A percentile compares a stretch with the other conserved stretches of the same genome.
Evolutionary conservation across 1,140 invertebrate genomes (phyloP).

Genomic region (Antheraea mylitta): DNA sequence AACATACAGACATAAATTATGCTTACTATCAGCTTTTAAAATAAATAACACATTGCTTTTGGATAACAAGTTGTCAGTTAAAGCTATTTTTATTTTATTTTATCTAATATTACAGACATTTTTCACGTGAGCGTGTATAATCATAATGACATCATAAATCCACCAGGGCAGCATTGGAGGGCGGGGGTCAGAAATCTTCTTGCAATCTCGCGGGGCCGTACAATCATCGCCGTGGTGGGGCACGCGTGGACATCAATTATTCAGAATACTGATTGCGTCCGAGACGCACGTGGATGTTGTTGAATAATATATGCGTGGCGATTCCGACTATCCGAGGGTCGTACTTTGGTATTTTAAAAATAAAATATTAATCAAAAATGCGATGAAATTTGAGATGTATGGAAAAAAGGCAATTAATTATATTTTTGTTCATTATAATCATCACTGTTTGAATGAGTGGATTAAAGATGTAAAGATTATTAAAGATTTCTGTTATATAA

Average conservation of each 20-base stretch:
- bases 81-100: not conserved
- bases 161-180: slow-evolving; percentile 29
- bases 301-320: slow-evolving; percentile 67
- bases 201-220: slow-evolving; percentile 60
- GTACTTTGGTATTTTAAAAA: not conserved
- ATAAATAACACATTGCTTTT: not conserved
- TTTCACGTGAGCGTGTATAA: slow-evolving; percentile 10
- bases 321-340: slow-evolving; percentile 34
- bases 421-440: no score
- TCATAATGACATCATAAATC: slow-evolving; percentile 33
- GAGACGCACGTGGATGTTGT: slow-evolving; percentile 65
- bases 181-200: slow-evolving; percentile 42
- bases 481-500: no score
- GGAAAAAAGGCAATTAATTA: no score
- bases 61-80: not conserved
- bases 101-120: not conserved
- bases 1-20: no score
- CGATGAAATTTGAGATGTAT: no score
- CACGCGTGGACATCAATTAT: slow-evolving; percentile 63
- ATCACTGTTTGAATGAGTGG: no score
- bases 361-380: not conserved
- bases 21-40: no score
- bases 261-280: slow-evolving; percentile 78
- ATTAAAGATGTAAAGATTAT: not conserved
- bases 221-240: slow-evolving; percentile 52